A percentile compares a stretch with the other conserved stretches of the same genome.
These are phyloP conservation scores for Agriotes lineatus DNA, from an alignment of 2,888 invertebrate genomes.

Conservation along the genomic window DNA sequence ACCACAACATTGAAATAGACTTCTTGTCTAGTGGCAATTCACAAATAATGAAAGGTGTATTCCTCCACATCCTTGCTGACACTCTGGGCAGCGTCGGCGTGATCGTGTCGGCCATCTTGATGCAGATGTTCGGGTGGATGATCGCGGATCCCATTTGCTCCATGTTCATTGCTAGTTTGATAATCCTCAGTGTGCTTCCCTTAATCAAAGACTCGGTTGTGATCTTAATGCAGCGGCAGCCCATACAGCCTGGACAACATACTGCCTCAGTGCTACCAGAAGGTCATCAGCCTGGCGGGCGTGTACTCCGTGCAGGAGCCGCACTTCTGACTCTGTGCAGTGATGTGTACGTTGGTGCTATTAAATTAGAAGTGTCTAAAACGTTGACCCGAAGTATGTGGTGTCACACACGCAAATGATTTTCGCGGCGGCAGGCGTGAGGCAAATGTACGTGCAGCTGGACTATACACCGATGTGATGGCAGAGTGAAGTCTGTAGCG, in stretches of 20 bases:
- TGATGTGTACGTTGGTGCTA: slow-evolving; percentile 90
- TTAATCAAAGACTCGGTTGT: slow-evolving; percentile 89
- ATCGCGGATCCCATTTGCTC: slow-evolving; percentile 98
- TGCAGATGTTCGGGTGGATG: slow-evolving; percentile 98
- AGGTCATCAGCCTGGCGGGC: slow-evolving; percentile 90
- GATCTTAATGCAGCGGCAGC: slow-evolving; percentile 95
- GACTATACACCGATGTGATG: slow-evolving; percentile 87
- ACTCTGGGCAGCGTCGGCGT: slow-evolving; percentile 97
- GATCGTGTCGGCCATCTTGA: slow-evolving; percentile 92
- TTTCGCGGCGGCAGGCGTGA: slow-evolving; percentile 91
- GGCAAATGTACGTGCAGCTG: slow-evolving; percentile 92
- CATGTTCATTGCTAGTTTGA: slow-evolving; percentile 93
- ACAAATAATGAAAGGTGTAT: slow-evolving; percentile 96
- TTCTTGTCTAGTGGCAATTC: slow-evolving; percentile 74
- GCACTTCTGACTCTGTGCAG: slow-evolving; percentile 98
- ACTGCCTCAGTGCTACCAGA: slow-evolving; percentile 89
- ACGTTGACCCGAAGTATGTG: slow-evolving; percentile 93
- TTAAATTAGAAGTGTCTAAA: slow-evolving; percentile 96
- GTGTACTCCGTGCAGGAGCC: slow-evolving; percentile 97
- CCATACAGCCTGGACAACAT: slow-evolving; percentile 83
- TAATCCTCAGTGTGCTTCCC: slow-evolving; percentile 88
- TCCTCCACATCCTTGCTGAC: slow-evolving; percentile 95
- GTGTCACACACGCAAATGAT: slow-evolving; percentile 94
- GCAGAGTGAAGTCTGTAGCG: slow-evolving; percentile 28
- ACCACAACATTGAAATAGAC: slow-evolving; percentile 68